These are phyloP conservation scores for Centroberyx gerrardi DNA, from an alignment of 2,797 vertebrate genomes.

Conservation along the genomic window DNA sequence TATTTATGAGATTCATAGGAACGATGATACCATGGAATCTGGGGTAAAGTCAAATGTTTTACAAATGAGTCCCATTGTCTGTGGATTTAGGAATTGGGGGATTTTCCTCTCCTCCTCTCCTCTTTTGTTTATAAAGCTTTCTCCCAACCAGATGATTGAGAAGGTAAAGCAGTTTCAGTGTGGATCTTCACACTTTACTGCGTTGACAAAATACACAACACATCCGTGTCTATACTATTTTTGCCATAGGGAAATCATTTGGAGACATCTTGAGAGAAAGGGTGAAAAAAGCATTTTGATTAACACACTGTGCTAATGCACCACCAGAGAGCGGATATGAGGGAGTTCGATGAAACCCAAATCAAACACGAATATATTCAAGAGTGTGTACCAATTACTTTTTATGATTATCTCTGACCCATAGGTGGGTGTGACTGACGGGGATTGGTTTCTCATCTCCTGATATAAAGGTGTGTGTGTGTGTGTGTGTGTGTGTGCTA, in stretches of 20 bases:
- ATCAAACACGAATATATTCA: conserved; percentile 68
- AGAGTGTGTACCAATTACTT: conserved; percentile 70
- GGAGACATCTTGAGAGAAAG: conserved; percentile 2
- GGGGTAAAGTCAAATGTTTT: too few species aligned
- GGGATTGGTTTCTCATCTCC: conserved; percentile 58
- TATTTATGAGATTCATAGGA: too few species aligned
- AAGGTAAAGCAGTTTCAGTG: too few species aligned
- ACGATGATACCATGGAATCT: too few species aligned
- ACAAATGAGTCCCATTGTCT: too few species aligned
- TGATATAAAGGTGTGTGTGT: conserved; percentile 32
- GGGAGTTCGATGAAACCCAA: conserved; percentile 38
- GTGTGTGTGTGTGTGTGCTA: conserved; percentile 28
- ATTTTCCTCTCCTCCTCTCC: too few species aligned
- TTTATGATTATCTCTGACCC: conserved; percentile 71
- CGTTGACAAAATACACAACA: too few species aligned
- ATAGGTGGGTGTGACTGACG: conserved; percentile 45
- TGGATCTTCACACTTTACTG: too few species aligned
- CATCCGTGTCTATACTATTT: background rate
- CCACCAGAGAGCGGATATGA: conserved; percentile 18
- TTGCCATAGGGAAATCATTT: conserved; percentile 12
- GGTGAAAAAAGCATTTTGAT: conserved; percentile 11
- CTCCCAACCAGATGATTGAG: too few species aligned
- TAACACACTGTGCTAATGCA: conserved; percentile 1
- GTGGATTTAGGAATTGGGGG: too few species aligned
- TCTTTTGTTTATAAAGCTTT: too few species aligned